Percentiles rank a stretch among this genome's conserved stretches.
Evolutionary conservation across 2,797 vertebrate genomes (phyloP).

Genomic region (Mionectes olivaceus): DNA sequence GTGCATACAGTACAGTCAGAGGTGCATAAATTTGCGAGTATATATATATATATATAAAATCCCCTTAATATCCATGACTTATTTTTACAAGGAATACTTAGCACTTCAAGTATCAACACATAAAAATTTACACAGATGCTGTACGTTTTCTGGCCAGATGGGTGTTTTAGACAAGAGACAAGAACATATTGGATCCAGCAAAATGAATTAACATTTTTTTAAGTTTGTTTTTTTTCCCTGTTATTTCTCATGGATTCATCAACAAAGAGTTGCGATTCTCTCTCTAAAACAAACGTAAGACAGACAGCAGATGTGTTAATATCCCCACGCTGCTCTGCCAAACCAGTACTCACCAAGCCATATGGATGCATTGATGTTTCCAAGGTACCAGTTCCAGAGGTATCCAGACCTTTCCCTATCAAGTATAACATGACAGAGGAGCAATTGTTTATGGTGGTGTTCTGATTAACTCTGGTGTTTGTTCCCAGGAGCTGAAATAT

Average conservation of each 20-base stretch:
- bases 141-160: conserved; percentile 6
- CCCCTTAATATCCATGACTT: not conserved
- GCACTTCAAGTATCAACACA: not conserved
- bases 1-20: not conserved
- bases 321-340: not conserved
- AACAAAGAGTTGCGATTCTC: not conserved
- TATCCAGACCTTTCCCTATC: not conserved
- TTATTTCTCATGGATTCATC: not conserved
- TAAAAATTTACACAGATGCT: not conserved
- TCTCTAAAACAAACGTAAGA: not conserved
- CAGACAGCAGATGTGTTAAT: not conserved
- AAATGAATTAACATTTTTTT: conserved; percentile 18
- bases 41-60: not conserved
- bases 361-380: not conserved
- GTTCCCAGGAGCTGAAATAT: not conserved
- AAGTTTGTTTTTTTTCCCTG: not conserved
- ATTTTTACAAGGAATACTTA: conserved; percentile 31
- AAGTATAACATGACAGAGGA: not conserved
- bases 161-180: not conserved
- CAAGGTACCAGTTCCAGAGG: not conserved
- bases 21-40: not conserved
- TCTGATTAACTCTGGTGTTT: not conserved
- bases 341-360: not conserved
- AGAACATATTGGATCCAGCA: conserved; percentile 9
- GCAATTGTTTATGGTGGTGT: not conserved